Evolutionary conservation across 2,113 vertebrate genomes (phyloP), one percentile per base, ranked within the genome.

Genomic region (Dasypus novemcinctus): DNA sequence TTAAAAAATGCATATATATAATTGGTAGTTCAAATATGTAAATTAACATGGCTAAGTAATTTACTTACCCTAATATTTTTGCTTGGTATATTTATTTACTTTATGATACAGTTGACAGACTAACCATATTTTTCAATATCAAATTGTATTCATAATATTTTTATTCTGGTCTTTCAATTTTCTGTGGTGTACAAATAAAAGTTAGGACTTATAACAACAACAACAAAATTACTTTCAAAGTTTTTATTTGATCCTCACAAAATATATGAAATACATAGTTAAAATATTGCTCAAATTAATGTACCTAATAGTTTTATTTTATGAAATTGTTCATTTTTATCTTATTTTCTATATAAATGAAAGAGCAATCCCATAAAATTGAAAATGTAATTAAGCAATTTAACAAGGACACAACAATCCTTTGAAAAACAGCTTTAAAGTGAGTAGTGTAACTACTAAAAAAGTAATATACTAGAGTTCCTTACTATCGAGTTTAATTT

Each of bases 381-480:
- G 90, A 91, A 97, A 97, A 96, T 91, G 87, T 95, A 96, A 97
- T 96, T 97, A 93, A 98, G 91, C 90, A 75, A 93, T 98, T 97
- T 97, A 75, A 92, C 90, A 97, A 92, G 83, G 71, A 96, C 87
- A 97, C 29, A 79, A 96, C 85, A 94, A 82, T 91, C 68, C 89
- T 97, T 97, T 95, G 93, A 97, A 98, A 97, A 98, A 97, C 41
- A 33, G 95, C 97, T 96, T 98, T 90, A 11, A 52, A 94, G 87
- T 85, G 12, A 91, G 61, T 79, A 95, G 78, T 93, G 86, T 80
- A 96, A 96, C 64, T 95, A 92, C 36, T 89, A 97, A 95, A 59
- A 68, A 93, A 96, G 72, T 82, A 82, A 97, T 69, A 87, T 74
- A 83, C 92, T 96, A 88, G 72, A 46, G 72, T 94, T 95, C 59